Base-by-base conservation (phyloP, 2,888 invertebrate species). In the Willowsia nigromaculata region DNA sequence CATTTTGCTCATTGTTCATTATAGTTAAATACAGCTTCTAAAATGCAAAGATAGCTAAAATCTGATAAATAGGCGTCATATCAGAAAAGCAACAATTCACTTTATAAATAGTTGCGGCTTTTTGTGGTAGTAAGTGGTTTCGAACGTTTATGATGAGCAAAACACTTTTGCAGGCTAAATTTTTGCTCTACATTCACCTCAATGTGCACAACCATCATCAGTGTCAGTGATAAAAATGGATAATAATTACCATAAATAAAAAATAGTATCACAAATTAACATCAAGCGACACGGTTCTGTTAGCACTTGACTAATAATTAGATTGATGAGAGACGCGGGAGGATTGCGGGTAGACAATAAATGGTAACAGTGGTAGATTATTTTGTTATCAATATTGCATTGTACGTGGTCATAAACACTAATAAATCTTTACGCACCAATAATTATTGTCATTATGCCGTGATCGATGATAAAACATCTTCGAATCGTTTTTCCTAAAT, bases 231-330 rank as follows among this genome's bases (percentile, higher is more conserved):
- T 53, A 78, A 53, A 78, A 37, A 56, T 81, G 56, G 59, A 15
- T 56, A 81, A 81, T 59, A 81, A 81, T 81, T 40, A 62, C 15
- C 81, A 81, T 59, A 81, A 59, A 59, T 40, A 62, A 59, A 59
- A 53, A 37, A 56, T 37, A 30, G 22, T 53, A 53, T 62, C 40
- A 81, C 81, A 81, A 81, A 81, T 81, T 62, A 81, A 59, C 56
- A 56, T 62, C 40, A 47, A n/a, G 50, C 62, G 65, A 65, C 47
- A 65, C 18, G 65, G 82, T 18, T 83, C 82, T 65, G 65, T 83
- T 83, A 83, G 65, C 82, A 83, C 82, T 47, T 65, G 43, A 50
- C 82, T 68, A 43, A 27, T 83, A 65, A 83, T 83, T 83, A 83
- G 53, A 83, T 83, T 83, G 40, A 59, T 59, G 56, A 25, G 25